Percentiles rank a stretch among this genome's conserved stretches.
phyloP scores from a whole-genome alignment of 1,140 invertebrate species.

The Scaptodrosophila lebanonensis region DNA sequence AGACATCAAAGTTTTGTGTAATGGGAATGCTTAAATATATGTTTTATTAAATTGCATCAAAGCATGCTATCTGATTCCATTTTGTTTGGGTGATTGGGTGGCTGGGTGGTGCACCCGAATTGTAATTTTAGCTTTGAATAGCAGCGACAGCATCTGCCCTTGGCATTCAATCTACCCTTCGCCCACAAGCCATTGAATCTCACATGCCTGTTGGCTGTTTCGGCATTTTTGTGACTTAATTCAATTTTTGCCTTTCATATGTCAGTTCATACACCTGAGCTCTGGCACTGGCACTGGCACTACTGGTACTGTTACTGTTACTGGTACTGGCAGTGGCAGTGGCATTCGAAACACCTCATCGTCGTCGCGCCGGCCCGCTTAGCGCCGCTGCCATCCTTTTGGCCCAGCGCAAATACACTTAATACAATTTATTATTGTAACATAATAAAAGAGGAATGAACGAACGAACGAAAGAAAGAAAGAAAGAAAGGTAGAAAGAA shows the following conservation, averaged over 20 bases:
- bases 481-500: too few species aligned
- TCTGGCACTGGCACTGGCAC: too few species aligned
- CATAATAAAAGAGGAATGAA: constrained; percentile 36
- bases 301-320: too few species aligned
- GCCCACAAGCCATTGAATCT: too few species aligned
- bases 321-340: too few species aligned
- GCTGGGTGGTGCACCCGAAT: constrained; percentile 12
- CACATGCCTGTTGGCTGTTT: constrained; percentile 16
- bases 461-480: background rate
- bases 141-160: constrained; percentile 10
- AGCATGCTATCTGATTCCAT: too few species aligned
- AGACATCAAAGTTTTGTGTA: too few species aligned
- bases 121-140: constrained; percentile 39
- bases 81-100: too few species aligned
- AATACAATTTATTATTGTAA: constrained; percentile 59
- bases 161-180: constrained; percentile 5
- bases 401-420: constrained; percentile 33
- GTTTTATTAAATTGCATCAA: too few species aligned
- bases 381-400: too few species aligned
- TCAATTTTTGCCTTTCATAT: constrained; percentile 29
- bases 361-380: constrained; percentile 1
- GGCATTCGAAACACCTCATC: too few species aligned
- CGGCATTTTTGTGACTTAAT: constrained; percentile 42
- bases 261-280: constrained; percentile 43
- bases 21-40: too few species aligned